These are phyloP conservation scores for Oreochromis spilurus DNA, from an alignment of 2,113 vertebrate genomes.

Conservation along the genomic window DNA sequence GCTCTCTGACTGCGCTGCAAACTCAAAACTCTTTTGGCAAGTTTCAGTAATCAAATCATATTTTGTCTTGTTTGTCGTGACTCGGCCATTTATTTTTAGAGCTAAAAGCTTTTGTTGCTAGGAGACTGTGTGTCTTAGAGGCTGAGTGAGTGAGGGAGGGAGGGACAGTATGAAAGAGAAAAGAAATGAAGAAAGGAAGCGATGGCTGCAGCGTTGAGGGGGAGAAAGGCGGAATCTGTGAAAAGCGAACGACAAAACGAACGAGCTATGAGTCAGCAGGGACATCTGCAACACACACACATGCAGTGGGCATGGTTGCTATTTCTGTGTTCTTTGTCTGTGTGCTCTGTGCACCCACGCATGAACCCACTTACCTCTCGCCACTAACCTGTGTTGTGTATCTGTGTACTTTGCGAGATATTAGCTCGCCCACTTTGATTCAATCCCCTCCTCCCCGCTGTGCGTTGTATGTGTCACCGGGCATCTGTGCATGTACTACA, in stretches of 20 bases:
- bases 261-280: constrained; percentile 69
- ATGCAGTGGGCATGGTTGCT: constrained; percentile 48
- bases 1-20: neutral
- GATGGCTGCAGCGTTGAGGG: constrained; percentile 40
- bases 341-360: constrained; percentile 59
- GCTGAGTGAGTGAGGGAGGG: constrained; percentile 43
- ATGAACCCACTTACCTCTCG: constrained; percentile 66
- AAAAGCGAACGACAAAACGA: constrained; percentile 67
- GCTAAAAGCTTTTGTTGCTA: constrained; percentile 75
- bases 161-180: constrained; percentile 40
- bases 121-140: constrained; percentile 63
- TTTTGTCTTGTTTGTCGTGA: constrained; percentile 64
- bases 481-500: neutral
- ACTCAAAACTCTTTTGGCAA: constrained; percentile 26
- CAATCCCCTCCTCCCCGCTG: neutral
- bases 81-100: constrained; percentile 71
- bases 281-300: constrained; percentile 54
- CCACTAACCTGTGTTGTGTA: constrained; percentile 45
- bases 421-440: constrained; percentile 46
- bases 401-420: constrained; percentile 19
- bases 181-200: constrained; percentile 3
- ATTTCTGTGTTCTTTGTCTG: constrained; percentile 63
- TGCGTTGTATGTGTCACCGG: neutral
- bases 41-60: constrained; percentile 55
- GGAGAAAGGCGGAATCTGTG: constrained; percentile 61